A percentile compares a stretch with the other conserved stretches of the same genome.
Evolutionary conservation across 2,888 invertebrate species (phyloP).

Genomic region (Raillietiella orientalis): DNA sequence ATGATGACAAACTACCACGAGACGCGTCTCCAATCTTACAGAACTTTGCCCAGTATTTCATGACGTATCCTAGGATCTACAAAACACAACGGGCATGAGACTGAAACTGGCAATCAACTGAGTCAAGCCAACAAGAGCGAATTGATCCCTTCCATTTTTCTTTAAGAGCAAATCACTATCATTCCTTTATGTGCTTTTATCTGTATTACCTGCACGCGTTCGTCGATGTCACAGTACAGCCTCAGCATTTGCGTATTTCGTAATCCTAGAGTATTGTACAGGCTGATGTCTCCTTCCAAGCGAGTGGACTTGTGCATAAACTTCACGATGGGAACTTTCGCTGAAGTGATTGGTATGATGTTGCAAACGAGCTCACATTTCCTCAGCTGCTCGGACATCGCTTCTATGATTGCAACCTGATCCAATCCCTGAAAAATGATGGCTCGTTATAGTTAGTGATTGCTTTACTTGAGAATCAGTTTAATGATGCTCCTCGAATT

Average conservation of each 20-base stretch:
- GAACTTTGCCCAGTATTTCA: constrained; percentile 21
- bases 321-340: constrained; percentile 26
- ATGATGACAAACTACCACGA: constrained; percentile 22
- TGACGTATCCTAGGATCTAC: constrained; percentile 16
- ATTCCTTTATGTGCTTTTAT: constrained; percentile 1
- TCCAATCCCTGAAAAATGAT: constrained; percentile 12
- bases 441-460: not conserved
- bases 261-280: constrained; percentile 21
- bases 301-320: constrained; percentile 14
- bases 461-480: constrained; percentile 1
- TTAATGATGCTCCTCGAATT: not conserved
- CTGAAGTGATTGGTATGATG: constrained; percentile 18
- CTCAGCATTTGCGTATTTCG: constrained; percentile 19
- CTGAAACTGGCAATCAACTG: constrained; percentile 2
- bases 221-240: constrained; percentile 18
- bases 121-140: not conserved
- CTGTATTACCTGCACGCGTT: constrained; percentile 13
- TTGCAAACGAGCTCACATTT: constrained; percentile 11
- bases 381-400: constrained; percentile 13
- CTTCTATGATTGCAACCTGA: constrained; percentile 12
- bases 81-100: constrained; percentile 4
- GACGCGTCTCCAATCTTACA: constrained; percentile 24
- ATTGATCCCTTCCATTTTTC: constrained; percentile 1
- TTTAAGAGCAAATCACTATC: not conserved
- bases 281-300: constrained; percentile 22